Base-by-base conservation (phyloP, 1,140 invertebrate species). In the Tetranychus urticae region DNA sequence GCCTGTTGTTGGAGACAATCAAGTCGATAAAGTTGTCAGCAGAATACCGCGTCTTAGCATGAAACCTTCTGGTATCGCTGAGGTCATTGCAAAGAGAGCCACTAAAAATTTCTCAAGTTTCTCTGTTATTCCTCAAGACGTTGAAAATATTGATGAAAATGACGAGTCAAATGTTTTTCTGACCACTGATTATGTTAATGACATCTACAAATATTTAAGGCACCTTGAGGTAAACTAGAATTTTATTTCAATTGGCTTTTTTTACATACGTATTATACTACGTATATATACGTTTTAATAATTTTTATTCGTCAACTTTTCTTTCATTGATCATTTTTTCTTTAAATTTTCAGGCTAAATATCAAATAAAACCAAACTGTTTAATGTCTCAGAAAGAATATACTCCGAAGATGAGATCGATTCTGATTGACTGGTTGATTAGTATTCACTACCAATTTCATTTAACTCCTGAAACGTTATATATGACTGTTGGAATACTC, bases 391-490 rank as follows among this genome's bases (percentile, higher is more conserved):
- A 69, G 37, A 54, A 68, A 56, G 73, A 84, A 66, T 77, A 90
- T 1, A 84, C 82, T 23, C 77, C 82, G 0, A 83, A 82, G 68
- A 96, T 96, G 89, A 79, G 93, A 62, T 75, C 81, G 7, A 83
- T 91, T 46, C 74, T 92, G 1, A 77, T 97, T 63, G 88, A 97
- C 71, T 97, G 92, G 92, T 73, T 97, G 35, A 82, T 92, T 33
- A 88, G 93, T 69, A 88, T 96, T 13, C 89, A 94, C 69, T 73
- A 78, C 62, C 83, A 88, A 70, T 97, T 96, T 70, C 80, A 81
- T 64, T 74, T 96, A 13, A 73, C 84, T n/a, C 80, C 84, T 66
- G 92, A 97, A 73, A 96, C 91, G 3, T 79, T 94, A 36, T 88
- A 89, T 71, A 74, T 96, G 65, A 82, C 87, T 54, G 81, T 94